Evolutionary conservation across 2,797 vertebrate genomes (phyloP), one percentile per base, ranked within the genome.

Genomic region (Sarcophilus harrisii): DNA sequence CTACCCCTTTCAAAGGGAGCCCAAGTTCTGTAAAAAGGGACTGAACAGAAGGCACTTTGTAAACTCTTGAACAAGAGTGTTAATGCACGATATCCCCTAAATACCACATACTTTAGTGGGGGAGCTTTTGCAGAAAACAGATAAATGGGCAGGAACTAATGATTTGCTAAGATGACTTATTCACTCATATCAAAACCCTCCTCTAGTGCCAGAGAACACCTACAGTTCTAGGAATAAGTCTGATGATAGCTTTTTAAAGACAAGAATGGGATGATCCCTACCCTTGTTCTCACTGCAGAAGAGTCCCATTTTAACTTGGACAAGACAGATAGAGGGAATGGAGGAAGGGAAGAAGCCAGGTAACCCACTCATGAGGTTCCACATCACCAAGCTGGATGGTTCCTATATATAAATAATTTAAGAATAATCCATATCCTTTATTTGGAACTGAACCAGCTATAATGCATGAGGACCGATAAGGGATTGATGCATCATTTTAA

Each of bases 281-380:
- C 4, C 21, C 49, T 16, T 66, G 92, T 66, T 45, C 38, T 73
- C 12, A 1, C 13, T 52, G 92, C 62, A 32, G 90, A 90, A 60
- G n/a, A 30, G 28, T 93, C n/a, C 18, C 29, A 87, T 54, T 59
- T 95, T 90, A 94, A 57, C 16, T 96, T 57, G 6, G 52, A 90
- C 66, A 45, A 5, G 32, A 45, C 38, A 81, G 21, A 38, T 81
- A 81, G 38, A 81, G 66, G 66, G n/a, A 5, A 10, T 8, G n/a
- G 21, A 4, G 38, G 38, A 27, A 29, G 0, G 21, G 73, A 45
- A 81, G 38, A 81, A 81, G 21, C 16, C 18, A 81, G 24, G 8
- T 73, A 45, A 81, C 21, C 94, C 29, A 91, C 73, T 90, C n/a
- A 27, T 45, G 1, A 59, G 90, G 9, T 93, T 90, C 94, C 58